Evolutionary conservation across 2,888 invertebrate genomes (phyloP), one percentile per base, ranked within the genome.

Genomic region (Caenorhabditis becei): DNA sequence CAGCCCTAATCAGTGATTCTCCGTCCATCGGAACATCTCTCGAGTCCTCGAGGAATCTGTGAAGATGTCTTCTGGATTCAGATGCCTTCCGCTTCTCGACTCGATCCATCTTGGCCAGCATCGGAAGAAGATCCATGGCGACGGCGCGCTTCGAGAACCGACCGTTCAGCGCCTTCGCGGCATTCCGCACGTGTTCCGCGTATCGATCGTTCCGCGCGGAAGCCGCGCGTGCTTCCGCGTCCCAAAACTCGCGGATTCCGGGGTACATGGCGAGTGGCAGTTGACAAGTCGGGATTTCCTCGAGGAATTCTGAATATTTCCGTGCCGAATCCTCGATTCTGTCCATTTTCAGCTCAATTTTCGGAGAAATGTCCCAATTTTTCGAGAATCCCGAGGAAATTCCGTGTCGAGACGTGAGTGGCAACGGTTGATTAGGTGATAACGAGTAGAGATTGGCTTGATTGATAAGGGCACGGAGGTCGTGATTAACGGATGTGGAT

Each of bases 371-470:
- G 20, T 74, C 63, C 79, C 79, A 79, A 24, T 56, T 54, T 0
- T 16, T 11, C 3, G 41, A n/a, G 35, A 79, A 79, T 49, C 79
- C 79, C 28, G 20, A 35, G 0, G 79, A 58, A 16, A 56, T 16
- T 16, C n/a, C 24, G 4, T 23, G 18, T 26, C 79, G 59, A 4
- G 66, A 47, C n/a, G 69, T 62, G 5, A 72, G 32, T 18, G 79
- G 79, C 11, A 79, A 37, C 20, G 79, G 72, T 24, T 20, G 44
- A 0, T 44, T 23, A 0, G 67, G 49, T 2, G 56, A 26, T 1
- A 80, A n/a, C 7, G 80, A 53, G 41, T 58, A 80, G 24, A 80
- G 51, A 23, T 74, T 35, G 24, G 80, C 58, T 26, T 80, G 74
- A 7, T 14, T 62, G 16, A 80, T 32, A 10, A 80, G 58, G 23